These are phyloP conservation scores for Tenthredo livida DNA, from an alignment of 2,888 invertebrate species.

Conservation along the genomic window DNA sequence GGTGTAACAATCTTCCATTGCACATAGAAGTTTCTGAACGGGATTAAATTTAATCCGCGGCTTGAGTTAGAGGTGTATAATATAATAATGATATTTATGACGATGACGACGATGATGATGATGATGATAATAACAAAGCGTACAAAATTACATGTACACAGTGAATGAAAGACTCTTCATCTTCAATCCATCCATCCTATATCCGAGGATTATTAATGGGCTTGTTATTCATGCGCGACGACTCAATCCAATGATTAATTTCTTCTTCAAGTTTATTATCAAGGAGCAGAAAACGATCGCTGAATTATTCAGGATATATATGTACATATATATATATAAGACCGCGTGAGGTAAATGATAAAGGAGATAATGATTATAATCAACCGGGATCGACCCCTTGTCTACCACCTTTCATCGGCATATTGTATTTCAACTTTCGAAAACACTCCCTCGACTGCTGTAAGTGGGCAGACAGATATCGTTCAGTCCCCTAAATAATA, in stretches of 20 bases:
- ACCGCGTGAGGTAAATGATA: not conserved
- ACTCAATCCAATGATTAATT: conserved; percentile 29
- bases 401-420: not conserved
- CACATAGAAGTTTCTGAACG: not conserved
- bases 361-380: not conserved
- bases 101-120: no score
- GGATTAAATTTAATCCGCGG: not conserved
- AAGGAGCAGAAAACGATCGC: not conserved
- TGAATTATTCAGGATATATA: not conserved
- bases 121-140: not conserved
- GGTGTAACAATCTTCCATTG: not conserved
- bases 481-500: not conserved
- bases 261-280: not conserved
- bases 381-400: not conserved
- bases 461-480: not conserved
- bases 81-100: not conserved
- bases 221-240: conserved; percentile 14
- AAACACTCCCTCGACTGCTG: not conserved
- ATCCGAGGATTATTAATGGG: conserved; percentile 14
- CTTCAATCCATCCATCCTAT: conserved; percentile 1
- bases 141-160: not conserved
- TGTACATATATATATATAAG: not conserved
- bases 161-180: conserved; percentile 7
- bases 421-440: not conserved
- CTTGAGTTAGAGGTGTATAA: not conserved